Base-by-base conservation (phyloP, 2,888 invertebrate species). In the Priocnemis perturbator region DNA sequence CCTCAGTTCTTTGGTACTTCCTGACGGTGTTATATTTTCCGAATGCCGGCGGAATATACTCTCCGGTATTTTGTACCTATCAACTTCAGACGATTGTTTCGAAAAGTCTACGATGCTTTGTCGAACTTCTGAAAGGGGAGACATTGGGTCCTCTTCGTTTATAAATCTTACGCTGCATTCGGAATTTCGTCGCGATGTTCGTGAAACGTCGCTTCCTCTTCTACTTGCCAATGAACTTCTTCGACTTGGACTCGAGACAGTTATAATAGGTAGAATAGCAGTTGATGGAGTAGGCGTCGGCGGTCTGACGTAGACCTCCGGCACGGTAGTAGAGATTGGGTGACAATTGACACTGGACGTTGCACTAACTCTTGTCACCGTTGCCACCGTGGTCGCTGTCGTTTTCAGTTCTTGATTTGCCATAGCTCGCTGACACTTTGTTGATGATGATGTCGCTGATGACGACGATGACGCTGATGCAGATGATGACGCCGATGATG, bases 271-370 rank as follows among this genome's bases (percentile, higher is more conserved):
- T 44, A 88, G 72, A 75, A 84, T 87, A 1, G 77, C 82, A 0
- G 80, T 71, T 45, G 88, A 85, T 0, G 88, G 88, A 0, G 88
- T 88, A 7, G 88, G 88, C 3, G 88, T 88, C 0, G 88, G 88
- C 47, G 88, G 88, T 55, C 88, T 79, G 11, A 88, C 87, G 60
- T 88, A 88, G 2, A 88, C 88, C 71, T 88, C 88, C n/a, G 88
- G 88, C 45, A 88, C 88, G 14, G 37, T 37, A 3, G 87, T 86
- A 7, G 87, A 84, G 3, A 75, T 81, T 14, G 76, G 66, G 20
- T 81, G 81, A 55, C 37, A 37, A 37, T 11, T 37, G 37, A 37
- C 37, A 37, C 37, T 37, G 11, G 37, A 37, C 1, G 37, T 9
- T 11, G 37, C 14, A 37, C 37, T 37, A 9, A 37, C 37, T 37